Evolutionary conservation across 2,113 vertebrate species (phyloP), one percentile per base, ranked within the genome.

Genomic region (Alligator sinensis): DNA sequence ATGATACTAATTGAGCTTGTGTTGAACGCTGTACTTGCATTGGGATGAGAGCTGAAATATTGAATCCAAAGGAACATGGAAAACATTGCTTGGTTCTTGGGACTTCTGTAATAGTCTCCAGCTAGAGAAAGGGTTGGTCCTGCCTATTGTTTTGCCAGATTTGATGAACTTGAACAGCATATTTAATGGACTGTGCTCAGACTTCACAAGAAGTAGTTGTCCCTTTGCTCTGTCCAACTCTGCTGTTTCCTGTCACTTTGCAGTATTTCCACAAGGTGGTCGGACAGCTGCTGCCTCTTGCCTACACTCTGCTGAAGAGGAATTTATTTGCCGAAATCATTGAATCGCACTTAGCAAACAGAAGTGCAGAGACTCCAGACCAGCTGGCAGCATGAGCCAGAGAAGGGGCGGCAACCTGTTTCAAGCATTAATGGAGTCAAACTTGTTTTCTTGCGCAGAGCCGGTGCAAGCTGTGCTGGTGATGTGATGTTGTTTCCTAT

Each of bases 221-320:
- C 47, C 47, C 47, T 47, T 47, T 47, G 47, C 47, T 47, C 47
- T 47, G 47, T 47, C 47, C 47, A 47, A 47, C 14, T 76, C 16
- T 76, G 5, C 11, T 86, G 74, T 68, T 82, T 13, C 24, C 64
- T 84, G 22, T 94, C 17, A 4, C 92, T 25, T 94, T 63, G 54
- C 94, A 99, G 99, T 99, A 99, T 97, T 99, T 99, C 97, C 99
- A 99, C 97, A 99, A 99, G 97, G 98, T 98, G n/a, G 97, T 99
- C 89, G 98, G 98, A 22, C 99, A 99, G 88, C 98, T 99, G 82
- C 98, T 99, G 94, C 98, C 99, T 8, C 98, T 99, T 97, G 99
- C 99, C 1, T 99, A 99, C 97, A 98, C 87, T n/a, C 97, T 99
- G 82, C 97, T 99, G 93, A 98, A 99, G 96, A 98, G 99, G 96